Evolutionary conservation across 2,888 invertebrate species (phyloP), one percentile per base, ranked within the genome.

Genomic region (Penaeus monodon): DNA sequence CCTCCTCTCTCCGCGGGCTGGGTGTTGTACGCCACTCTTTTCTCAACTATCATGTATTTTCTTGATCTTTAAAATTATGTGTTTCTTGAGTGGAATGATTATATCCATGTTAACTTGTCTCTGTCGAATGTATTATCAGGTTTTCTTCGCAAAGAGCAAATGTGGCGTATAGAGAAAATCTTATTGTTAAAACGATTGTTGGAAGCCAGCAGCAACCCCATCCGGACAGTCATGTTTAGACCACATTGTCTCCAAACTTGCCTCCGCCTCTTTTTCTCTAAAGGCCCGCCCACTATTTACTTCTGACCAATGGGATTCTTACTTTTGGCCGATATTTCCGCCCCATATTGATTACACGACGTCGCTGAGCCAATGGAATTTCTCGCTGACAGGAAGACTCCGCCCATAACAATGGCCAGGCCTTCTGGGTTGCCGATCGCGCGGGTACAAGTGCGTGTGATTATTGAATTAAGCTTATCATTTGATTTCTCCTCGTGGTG

Each of bases 391-490:
- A 79, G 33, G n/a, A n/a, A 38, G n/a, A 79, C 83, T 57, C 79
- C 88, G 88, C 88, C 88, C 86, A 64, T 80, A 79, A 74, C 78
- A 82, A 83, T 81, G 88, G 88, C 85, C 79, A 86, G 82, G 82
- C 74, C 83, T 78, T 79, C 84, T 83, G 82, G 88, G 88, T 88
- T 88, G 88, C 85, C 88, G 86, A 86, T 83, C 80, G 85, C 86
- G 73, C 81, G 88, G 81, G 88, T 88, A 88, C 88, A 88, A 89
- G 89, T 86, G 89, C 86, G 78, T 82, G 86, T 80, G 85, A 88
- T 95, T 95, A 95, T 95, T 95, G 95, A 95, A 95, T 95, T 95
- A 95, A 94, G 95, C 95, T 95, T 95, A 95, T 95, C 95, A 95
- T 95, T 94, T 94, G 94, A 94, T 94, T 94, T 94, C 93, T 93